A percentile compares a stretch with the other conserved stretches of the same genome.
Conservation (phyloP, 2,113 vertebrate genomes). For the Platanista minor region DNA sequence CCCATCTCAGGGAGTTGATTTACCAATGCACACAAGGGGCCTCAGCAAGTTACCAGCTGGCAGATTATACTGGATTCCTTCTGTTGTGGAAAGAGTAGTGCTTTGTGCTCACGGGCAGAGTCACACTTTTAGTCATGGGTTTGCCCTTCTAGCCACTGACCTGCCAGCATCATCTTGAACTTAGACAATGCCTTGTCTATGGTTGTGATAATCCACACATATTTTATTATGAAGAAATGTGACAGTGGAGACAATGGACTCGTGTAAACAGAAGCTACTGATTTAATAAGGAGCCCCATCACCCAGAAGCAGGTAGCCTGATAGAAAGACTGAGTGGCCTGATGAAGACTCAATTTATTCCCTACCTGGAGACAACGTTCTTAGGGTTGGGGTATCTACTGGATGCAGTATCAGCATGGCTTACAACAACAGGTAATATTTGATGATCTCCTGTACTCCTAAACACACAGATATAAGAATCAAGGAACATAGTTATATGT, state of each 20-base stretch:
- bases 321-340: background rate
- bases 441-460: background rate
- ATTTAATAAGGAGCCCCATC: background rate
- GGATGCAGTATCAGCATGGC: too few species aligned
- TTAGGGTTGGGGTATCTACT: background rate
- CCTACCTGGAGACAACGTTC: too few species aligned
- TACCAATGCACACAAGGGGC: accelerated
- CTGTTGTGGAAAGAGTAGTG: background rate
- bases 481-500: background rate
- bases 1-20: background rate
- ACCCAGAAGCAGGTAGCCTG: background rate
- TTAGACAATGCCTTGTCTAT: background rate
- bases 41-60: background rate
- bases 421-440: background rate
- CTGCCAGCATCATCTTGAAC: background rate
- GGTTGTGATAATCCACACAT: background rate
- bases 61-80: background rate
- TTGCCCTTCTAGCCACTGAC: background rate
- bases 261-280: background rate
- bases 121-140: background rate
- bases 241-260: background rate
- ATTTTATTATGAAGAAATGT: background rate
- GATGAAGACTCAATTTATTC: background rate
- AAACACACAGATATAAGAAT: background rate
- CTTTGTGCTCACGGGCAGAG: background rate